Evolutionary conservation across 1,140 invertebrate species (phyloP), one percentile per base, ranked within the genome.

Genomic region (Caenorhabditis brenneri): DNA sequence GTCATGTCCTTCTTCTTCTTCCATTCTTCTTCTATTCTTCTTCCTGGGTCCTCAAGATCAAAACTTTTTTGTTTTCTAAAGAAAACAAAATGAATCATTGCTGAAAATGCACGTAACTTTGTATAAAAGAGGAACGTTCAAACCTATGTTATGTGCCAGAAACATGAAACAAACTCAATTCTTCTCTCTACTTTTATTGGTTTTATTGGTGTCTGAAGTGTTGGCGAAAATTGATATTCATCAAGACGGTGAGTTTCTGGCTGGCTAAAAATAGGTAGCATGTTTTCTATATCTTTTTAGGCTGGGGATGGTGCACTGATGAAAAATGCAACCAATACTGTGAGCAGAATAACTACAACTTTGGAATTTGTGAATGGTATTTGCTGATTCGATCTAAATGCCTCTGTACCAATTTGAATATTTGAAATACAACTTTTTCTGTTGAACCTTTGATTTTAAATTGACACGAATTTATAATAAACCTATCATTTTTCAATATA

Each of bases 291-390:
- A 16, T 2, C 36, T 65, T 33, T 65, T 19, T 7, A 65, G 58
- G 58, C 19, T 65, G 58, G 58, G 65, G 65, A 39, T 74, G 65
- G 36, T 74, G 65, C n/a, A 42, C 65, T 19, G 46, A 74, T 22
- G 24, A 36, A 19, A 24, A 74, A n/a, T 39, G 65, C 24, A 2
- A 74, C 10, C n/a, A 74, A n/a, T 42, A 22, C 5, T 74, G 65
- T 74, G n/a, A 24, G 16, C 22, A 24, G 5, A 6, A 24, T 12
- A 74, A 42, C 9, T 42, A 74, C 22, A 42, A 74, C 10, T 42
- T 74, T 24, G 65, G 36, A 74, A 74, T 36, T 42, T 74, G 36
- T n/a, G 65, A 74, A 74, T 74, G 27, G 33, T 74, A 74, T 24
- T 15, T 42, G 33, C 36, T 74, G n/a, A 15, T 42, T 46, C 33